phyloP scores from a whole-genome alignment of 2,797 vertebrate species.

The Chaenodraco wilsoni region DNA sequence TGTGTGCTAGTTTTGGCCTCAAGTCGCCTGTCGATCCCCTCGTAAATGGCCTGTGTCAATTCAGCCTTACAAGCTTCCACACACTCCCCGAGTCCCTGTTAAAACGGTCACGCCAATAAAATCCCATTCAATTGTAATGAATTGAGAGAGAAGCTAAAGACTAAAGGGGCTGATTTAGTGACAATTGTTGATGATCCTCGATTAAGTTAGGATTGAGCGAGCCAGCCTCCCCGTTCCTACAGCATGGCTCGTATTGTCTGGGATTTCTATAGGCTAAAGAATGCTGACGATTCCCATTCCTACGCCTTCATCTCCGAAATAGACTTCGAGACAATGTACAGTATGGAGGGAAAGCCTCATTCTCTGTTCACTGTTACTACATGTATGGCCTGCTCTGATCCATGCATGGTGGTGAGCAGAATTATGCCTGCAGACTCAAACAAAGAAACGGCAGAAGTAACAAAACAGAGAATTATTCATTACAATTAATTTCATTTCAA shows the following conservation, averaged over 20 bases:
- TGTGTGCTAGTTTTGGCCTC: slow-evolving; percentile 62
- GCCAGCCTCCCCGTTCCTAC: slow-evolving; percentile 24
- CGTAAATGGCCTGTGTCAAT: slow-evolving; percentile 75
- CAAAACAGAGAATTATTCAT: slow-evolving; percentile 17
- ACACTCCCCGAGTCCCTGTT: slow-evolving; percentile 66
- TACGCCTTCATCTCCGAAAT: slow-evolving; percentile 17
- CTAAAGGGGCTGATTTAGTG: slow-evolving; percentile 76
- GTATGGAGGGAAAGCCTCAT: slow-evolving; percentile 11
- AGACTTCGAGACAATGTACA: slow-evolving; percentile 22
- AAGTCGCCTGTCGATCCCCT: slow-evolving; percentile 63
- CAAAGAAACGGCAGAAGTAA: slow-evolving; percentile 13
- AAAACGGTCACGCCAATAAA: slow-evolving; percentile 77
- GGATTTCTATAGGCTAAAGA: slow-evolving; percentile 33
- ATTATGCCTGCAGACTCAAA: slow-evolving; percentile 9
- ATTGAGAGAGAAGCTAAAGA: slow-evolving; percentile 70
- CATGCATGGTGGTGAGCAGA: not conserved
- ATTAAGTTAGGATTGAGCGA: slow-evolving; percentile 75
- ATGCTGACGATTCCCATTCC: slow-evolving; percentile 28
- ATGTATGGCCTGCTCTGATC: not conserved
- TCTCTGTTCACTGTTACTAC: slow-evolving; percentile 9
- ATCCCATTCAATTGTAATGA: slow-evolving; percentile 76
- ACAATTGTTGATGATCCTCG: slow-evolving; percentile 75
- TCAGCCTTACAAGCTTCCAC: slow-evolving; percentile 61
- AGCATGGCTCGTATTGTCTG: slow-evolving; percentile 36
- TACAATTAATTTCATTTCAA: not conserved